Conservation (phyloP, 1,140 invertebrate species). For the Zaprionus ornatus region DNA sequence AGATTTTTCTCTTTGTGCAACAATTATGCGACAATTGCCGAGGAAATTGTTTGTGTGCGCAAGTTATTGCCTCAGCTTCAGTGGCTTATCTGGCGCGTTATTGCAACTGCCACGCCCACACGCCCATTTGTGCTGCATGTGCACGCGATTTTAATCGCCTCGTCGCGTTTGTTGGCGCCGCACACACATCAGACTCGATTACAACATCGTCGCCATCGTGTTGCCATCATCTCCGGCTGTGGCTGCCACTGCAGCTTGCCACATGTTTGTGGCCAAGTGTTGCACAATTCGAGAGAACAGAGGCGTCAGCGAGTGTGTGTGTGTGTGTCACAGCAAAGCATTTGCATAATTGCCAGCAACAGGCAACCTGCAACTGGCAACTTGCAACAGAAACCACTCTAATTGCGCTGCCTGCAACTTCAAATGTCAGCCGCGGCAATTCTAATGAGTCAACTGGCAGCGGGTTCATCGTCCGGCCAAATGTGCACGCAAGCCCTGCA, state of each 20-base stretch:
- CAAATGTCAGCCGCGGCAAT: slow-evolving; percentile 40
- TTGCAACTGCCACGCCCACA: slow-evolving; percentile 36
- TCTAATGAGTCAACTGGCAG: slow-evolving; percentile 15
- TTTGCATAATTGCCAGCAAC: slow-evolving; percentile 46
- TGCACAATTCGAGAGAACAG: slow-evolving; percentile 27
- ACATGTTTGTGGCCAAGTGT: slow-evolving; percentile 25
- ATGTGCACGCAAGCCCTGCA: slow-evolving; percentile 1
- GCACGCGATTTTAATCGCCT: slow-evolving; percentile 41
- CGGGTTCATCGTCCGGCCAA: slow-evolving; percentile 36
- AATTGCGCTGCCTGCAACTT: neutral
- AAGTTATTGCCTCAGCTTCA: slow-evolving; percentile 14
- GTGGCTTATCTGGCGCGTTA: neutral
- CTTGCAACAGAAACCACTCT: slow-evolving; percentile 27
- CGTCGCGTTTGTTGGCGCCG: slow-evolving; percentile 32
- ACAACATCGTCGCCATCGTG: slow-evolving; percentile 30
- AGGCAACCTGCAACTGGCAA: slow-evolving; percentile 20
- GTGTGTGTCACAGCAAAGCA: slow-evolving; percentile 18
- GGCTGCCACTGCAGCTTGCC: slow-evolving; percentile 19
- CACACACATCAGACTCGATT: slow-evolving; percentile 37
- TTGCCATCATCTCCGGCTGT: slow-evolving; percentile 27
- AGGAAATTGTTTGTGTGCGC: neutral
- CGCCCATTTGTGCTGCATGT: slow-evolving; percentile 32
- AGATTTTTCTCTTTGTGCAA: neutral
- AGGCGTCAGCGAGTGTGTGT: neutral
- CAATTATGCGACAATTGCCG: neutral